A percentile compares a stretch with the other conserved stretches of the same genome.
Evolutionary conservation across 2,113 vertebrate species (phyloP).

Genomic region (Nothocercus julius): DNA sequence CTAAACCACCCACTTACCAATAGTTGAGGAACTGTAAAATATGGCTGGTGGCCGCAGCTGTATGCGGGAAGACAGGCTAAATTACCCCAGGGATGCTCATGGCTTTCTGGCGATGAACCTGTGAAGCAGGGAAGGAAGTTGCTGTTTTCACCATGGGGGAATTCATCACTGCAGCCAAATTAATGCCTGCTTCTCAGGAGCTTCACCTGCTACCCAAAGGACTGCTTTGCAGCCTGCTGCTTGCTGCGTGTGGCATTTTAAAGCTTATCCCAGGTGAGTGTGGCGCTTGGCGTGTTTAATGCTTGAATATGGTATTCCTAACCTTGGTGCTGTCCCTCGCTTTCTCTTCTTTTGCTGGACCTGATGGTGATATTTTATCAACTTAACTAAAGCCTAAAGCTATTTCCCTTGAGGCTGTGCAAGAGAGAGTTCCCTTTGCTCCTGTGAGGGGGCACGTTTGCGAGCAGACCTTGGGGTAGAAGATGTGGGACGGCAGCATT

Average conservation of each 20-base stretch:
- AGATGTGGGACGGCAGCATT: neutral
- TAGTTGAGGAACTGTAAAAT: slow-evolving; percentile 3
- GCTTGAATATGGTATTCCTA: neutral
- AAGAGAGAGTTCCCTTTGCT: neutral
- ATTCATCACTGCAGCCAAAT: slow-evolving; percentile 14
- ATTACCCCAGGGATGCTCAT: slow-evolving; percentile 12
- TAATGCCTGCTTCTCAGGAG: slow-evolving; percentile 32
- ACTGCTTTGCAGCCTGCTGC: slow-evolving; percentile 15
- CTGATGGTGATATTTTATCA: neutral
- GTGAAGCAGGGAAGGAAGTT: slow-evolving; percentile 13
- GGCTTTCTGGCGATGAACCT: slow-evolving; percentile 45
- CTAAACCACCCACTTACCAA: neutral
- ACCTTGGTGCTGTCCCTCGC: neutral
- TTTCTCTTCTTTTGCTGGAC: neutral
- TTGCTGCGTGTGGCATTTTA: slow-evolving; percentile 8
- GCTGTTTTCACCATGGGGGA: neutral
- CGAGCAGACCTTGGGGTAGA: neutral
- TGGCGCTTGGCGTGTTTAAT: neutral
- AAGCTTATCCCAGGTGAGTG: slow-evolving; percentile 4
- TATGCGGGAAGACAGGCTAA: slow-evolving; percentile 22
- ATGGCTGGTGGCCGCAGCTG: slow-evolving; percentile 3
- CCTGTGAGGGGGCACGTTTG: neutral
- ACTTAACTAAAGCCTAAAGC: neutral
- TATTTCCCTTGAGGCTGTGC: neutral
- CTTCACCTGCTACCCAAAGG: slow-evolving; percentile 19